Percentiles rank a stretch among this genome's conserved stretches.
Conservation (phyloP, 2,888 invertebrate species). For the Lepidocyrtinus sp. region DNA sequence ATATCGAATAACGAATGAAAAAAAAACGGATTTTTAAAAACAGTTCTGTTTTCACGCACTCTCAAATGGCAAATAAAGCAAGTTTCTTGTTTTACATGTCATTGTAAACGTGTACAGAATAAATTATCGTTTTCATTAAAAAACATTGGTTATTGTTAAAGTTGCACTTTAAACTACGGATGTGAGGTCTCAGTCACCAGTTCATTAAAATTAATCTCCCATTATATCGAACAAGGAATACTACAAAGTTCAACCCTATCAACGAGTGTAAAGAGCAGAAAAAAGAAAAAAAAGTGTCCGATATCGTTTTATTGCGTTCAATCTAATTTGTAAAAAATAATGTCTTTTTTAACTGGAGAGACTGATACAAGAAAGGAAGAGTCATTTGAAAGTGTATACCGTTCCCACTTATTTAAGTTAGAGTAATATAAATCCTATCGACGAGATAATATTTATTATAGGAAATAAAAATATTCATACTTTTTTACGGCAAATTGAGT, state of each 20-base stretch:
- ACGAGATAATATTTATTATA: constrained; percentile 3
- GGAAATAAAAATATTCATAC: neutral
- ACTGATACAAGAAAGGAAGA: neutral
- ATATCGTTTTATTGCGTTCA: neutral
- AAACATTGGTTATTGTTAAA: neutral
- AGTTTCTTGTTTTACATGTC: constrained; percentile 1
- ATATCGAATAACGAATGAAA: neutral
- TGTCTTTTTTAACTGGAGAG: constrained; percentile 10
- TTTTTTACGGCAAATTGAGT: constrained; percentile 30
- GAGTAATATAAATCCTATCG: neutral
- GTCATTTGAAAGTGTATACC: neutral
- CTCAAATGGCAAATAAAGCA: neutral
- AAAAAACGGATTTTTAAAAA: constrained; percentile 12
- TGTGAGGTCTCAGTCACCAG: neutral
- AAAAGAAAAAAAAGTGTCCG: too few species aligned
- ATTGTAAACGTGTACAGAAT: neutral
- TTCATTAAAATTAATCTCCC: constrained; percentile 13
- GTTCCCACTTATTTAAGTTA: neutral
- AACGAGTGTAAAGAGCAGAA: neutral
- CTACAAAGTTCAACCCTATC: constrained; percentile 12
- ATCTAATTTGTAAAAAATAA: neutral
- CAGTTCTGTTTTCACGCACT: constrained; percentile 8
- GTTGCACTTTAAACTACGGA: neutral
- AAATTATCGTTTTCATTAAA: neutral
- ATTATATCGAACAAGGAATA: neutral